Evolutionary conservation across 1,140 invertebrate species (phyloP), one percentile per base, ranked within the genome.

Genomic region (Triops longicaudatus): DNA sequence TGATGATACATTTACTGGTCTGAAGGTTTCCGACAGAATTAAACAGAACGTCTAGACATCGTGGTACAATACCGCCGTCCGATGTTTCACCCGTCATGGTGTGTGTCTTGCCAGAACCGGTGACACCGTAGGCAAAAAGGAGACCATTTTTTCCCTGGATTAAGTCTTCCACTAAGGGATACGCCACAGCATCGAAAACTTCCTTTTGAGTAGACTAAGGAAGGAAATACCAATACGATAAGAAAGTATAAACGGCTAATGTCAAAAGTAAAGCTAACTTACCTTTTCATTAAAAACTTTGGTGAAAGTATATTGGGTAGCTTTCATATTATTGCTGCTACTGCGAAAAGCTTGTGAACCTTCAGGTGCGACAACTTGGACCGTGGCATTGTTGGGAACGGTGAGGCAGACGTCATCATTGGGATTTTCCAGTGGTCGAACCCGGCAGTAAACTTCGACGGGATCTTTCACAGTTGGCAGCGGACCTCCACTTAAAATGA

Each of bases 31-130:
- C n/a, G n/a, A n/a, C n/a, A n/a, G n/a, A n/a, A 83, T 97, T 97
- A 82, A 99, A 98, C 73, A 98, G 87, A 5, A 94, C 91, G 85
- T 98, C 94, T 5, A 98, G 86, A 83, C 91, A 93, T 63, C 96
- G 87, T 0, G 95, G 94, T 84, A 98, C 89, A 73, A 98, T 90
- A 7, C 96, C 96, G 71, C 90, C 90, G 82, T 96, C 90, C 11
- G 90, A 85, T 0, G 89, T 83, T 76, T 90, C 89, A 0, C 89
- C 95, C 11, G 91, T 95, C 92, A 99, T 97, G 1, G 96, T 98
- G 12, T n/a, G n/a, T n/a, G n/a, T n/a, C n/a, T n/a, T n/a, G n/a
- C n/a, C n/a, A n/a, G n/a, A n/a, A n/a, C n/a, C n/a, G n/a, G n/a
- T n/a, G n/a, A n/a, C n/a, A n/a, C n/a, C n/a, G n/a, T n/a, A n/a